These are phyloP conservation scores for Zaprionus capensis DNA, from an alignment of 1,140 invertebrate species.

Conservation along the genomic window DNA sequence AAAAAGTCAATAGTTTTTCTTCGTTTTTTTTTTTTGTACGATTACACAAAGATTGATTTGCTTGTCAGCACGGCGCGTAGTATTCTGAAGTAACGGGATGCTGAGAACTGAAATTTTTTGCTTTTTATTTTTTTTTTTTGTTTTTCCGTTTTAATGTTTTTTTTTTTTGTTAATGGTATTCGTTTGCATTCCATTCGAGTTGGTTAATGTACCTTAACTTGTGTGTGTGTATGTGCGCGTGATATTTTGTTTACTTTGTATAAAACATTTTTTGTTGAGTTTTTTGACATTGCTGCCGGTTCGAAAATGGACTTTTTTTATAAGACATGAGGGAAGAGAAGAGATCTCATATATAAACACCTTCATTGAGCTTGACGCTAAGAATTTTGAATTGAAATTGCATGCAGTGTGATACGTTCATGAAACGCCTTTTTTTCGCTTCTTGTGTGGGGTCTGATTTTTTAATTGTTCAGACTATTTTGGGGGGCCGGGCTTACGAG, in stretches of 20 bases:
- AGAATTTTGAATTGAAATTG: slow-evolving; percentile 29
- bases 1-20: slow-evolving; percentile 62
- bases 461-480: slow-evolving; percentile 50
- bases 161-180: slow-evolving; percentile 59
- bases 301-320: slow-evolving; percentile 35
- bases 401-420: slow-evolving; percentile 33
- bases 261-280: slow-evolving; percentile 20
- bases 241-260: slow-evolving; percentile 35
- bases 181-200: slow-evolving; percentile 74
- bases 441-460: slow-evolving; percentile 38
- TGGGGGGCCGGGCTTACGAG: slow-evolving; percentile 60
- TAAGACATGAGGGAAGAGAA: slow-evolving; percentile 42
- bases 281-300: slow-evolving; percentile 50
- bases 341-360: slow-evolving; percentile 43
- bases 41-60: slow-evolving; percentile 62
- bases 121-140: slow-evolving; percentile 41
- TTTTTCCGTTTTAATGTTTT: slow-evolving; percentile 37
- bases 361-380: slow-evolving; percentile 38
- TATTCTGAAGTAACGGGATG: slow-evolving; percentile 41
- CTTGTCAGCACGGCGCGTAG: slow-evolving; percentile 58
- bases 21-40: slow-evolving; percentile 51
- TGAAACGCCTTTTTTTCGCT: slow-evolving; percentile 20
- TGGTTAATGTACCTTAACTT: slow-evolving; percentile 38
- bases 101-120: slow-evolving; percentile 28
- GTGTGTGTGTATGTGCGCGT: slow-evolving; percentile 36